phyloP scores from a whole-genome alignment of 35 echinoderm and acorn worm species.

The Apostichopus californicus region DNA sequence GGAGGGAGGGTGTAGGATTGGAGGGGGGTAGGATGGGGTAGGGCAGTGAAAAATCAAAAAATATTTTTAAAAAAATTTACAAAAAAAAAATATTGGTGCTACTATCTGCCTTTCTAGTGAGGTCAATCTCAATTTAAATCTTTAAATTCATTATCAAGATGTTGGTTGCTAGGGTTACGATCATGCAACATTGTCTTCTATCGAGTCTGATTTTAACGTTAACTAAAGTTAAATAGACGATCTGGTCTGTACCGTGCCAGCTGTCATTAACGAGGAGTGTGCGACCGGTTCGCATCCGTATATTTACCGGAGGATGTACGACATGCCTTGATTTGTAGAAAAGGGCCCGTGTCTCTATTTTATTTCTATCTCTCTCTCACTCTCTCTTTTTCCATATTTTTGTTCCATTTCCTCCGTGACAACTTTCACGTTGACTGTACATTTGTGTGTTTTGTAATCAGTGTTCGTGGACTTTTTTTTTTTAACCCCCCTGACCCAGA shows the following conservation, averaged over 20 bases:
- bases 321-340: conserved; percentile 4
- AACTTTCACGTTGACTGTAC: conserved; percentile 26
- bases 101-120: neutral
- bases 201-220: too few species aligned
- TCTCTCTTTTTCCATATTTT: neutral
- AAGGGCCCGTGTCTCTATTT: neutral
- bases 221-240: too few species aligned
- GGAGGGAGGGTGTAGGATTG: too few species aligned
- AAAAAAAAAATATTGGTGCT: conserved; percentile 1
- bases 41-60: too few species aligned
- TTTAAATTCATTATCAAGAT: too few species aligned
- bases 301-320: neutral
- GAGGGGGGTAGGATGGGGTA: too few species aligned
- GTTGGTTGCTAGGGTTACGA: too few species aligned
- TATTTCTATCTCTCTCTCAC: neutral
- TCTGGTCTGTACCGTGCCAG: too few species aligned
- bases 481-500: too few species aligned
- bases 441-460: conserved; percentile 49
- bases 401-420: neutral
- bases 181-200: too few species aligned
- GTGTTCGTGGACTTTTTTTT: conserved; percentile 23
- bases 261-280: neutral
- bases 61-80: neutral
- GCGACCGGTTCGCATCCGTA: neutral
- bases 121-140: neutral